Conservation (phyloP, 2,888 invertebrate genomes). For the Keiferia lycopersicella region DNA sequence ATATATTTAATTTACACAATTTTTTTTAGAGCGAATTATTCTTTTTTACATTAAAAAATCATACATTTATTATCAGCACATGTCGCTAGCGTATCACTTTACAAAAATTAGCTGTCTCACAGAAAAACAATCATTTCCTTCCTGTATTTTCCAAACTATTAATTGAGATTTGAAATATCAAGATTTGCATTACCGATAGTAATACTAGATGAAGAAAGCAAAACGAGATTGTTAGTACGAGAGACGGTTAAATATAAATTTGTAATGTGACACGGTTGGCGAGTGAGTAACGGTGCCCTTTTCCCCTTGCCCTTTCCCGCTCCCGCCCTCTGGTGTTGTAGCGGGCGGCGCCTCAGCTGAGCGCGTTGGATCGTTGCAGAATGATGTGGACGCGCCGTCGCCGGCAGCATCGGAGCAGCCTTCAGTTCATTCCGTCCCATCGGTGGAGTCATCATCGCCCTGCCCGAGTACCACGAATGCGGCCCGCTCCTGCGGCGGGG, state of each 20-base stretch:
- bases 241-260: conserved; percentile 46
- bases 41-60: conserved; percentile 35
- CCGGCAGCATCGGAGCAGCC: conserved; percentile 65
- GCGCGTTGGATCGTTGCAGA: conserved; percentile 79
- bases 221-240: conserved; percentile 18
- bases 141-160: neutral
- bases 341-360: conserved; percentile 71
- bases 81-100: conserved; percentile 56
- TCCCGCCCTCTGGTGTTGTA: conserved; percentile 54
- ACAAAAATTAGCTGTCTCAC: conserved; percentile 40
- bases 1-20: conserved; percentile 27
- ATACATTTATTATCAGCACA: conserved; percentile 52
- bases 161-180: neutral
- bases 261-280: conserved; percentile 52
- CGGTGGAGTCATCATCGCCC: conserved; percentile 44
- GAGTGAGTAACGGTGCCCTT: conserved; percentile 71
- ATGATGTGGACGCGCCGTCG: conserved; percentile 78
- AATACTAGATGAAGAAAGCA: neutral
- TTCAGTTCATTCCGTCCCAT: conserved; percentile 56
- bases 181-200: too few species aligned
- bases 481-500: conserved; percentile 32
- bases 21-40: conserved; percentile 35
- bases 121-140: neutral
- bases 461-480: conserved; percentile 32
- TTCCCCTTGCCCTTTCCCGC: conserved; percentile 35